These are phyloP conservation scores for Ctena decussata DNA, from an alignment of 2,888 invertebrate species.

Conservation along the genomic window DNA sequence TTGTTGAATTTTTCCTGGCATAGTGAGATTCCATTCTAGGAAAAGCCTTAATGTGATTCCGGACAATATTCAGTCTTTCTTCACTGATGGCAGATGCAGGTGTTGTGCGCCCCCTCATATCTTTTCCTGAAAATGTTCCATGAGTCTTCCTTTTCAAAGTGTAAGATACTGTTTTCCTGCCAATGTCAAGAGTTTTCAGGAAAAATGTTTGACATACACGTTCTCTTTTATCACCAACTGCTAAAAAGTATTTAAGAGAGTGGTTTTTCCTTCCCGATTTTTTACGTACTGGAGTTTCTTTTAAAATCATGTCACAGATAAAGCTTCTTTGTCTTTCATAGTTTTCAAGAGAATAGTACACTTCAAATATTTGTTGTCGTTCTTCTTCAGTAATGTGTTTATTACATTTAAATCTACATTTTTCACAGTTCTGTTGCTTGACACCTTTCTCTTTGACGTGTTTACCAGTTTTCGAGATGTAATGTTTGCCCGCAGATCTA, in stretches of 20 bases:
- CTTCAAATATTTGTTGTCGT: neutral
- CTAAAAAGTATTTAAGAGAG: neutral
- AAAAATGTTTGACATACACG: neutral
- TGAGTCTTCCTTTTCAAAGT: neutral
- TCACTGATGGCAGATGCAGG: neutral
- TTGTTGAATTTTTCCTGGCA: neutral
- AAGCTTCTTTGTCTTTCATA: neutral
- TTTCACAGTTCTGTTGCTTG: neutral
- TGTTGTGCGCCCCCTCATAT: neutral
- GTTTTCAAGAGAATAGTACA: neutral
- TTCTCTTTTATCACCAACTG: neutral
- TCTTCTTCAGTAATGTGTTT: neutral
- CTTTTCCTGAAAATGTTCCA: neutral
- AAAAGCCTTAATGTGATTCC: constrained; percentile 2
- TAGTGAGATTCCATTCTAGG: constrained; percentile 16
- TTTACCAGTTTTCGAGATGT: neutral
- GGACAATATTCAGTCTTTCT: neutral
- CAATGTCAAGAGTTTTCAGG: neutral
- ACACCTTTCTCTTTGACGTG: neutral
- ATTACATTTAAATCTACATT: neutral
- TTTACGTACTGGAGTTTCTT: neutral
- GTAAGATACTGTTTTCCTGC: neutral
- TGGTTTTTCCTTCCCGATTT: neutral
- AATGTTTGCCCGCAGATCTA: neutral
- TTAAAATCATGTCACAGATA: neutral